A percentile compares a stretch with the other conserved stretches of the same genome.
These are phyloP conservation scores for Salvelinus alpinus DNA, from an alignment of 2,113 vertebrate genomes.

Conservation along the genomic window DNA sequence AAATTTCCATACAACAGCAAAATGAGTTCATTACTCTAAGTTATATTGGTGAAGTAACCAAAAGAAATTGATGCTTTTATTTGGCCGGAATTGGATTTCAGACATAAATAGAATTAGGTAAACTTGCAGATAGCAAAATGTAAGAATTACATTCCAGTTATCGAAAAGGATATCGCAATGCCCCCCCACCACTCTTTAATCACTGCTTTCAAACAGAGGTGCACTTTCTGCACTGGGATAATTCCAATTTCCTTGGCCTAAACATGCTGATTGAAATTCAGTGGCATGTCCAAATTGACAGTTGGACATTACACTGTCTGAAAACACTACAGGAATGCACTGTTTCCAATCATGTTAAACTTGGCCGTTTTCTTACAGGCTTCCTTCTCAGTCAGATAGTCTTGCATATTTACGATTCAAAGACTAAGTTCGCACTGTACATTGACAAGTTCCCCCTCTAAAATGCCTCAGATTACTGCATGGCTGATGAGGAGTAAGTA, in stretches of 20 bases:
- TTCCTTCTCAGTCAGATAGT: background rate
- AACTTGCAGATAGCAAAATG: constrained; percentile 69
- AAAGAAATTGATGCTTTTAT: constrained; percentile 78
- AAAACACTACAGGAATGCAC: constrained; percentile 27
- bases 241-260: constrained; percentile 24
- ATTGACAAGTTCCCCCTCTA: background rate
- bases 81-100: constrained; percentile 73
- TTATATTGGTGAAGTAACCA: constrained; percentile 76
- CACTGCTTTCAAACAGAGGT: constrained; percentile 44
- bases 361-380: constrained; percentile 9
- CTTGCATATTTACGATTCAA: background rate
- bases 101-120: constrained; percentile 75
- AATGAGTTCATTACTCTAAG: constrained; percentile 84
- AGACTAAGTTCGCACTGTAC: background rate
- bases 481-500: background rate
- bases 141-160: constrained; percentile 73
- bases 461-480: background rate
- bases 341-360: constrained; percentile 27
- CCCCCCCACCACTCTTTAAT: constrained; percentile 47
- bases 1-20: constrained; percentile 83
- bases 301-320: constrained; percentile 7
- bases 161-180: constrained; percentile 65
- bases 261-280: constrained; percentile 39
- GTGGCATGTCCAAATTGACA: constrained; percentile 29
- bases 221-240: constrained; percentile 31